These are phyloP conservation scores for Drosophila tristis DNA, from an alignment of 1,140 invertebrate species.

Conservation along the genomic window DNA sequence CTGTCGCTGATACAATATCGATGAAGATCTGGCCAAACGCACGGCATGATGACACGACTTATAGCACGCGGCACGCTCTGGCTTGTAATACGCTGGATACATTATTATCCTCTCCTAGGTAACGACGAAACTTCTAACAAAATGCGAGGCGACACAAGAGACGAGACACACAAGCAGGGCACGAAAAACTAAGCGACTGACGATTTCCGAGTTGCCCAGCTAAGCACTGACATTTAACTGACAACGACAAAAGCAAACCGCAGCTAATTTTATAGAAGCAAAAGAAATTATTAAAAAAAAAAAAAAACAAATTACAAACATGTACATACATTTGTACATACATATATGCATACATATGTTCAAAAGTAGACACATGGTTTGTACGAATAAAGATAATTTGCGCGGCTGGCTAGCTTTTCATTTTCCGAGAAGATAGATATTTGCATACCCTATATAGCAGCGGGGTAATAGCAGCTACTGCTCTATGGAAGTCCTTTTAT, in stretches of 20 bases:
- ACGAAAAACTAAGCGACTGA: slow-evolving; percentile 26
- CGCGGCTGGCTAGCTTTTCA: slow-evolving; percentile 28
- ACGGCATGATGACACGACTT: slow-evolving; percentile 36
- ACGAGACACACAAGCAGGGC: neutral
- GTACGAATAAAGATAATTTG: slow-evolving; percentile 56
- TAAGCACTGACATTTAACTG: slow-evolving; percentile 62
- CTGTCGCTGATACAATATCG: slow-evolving; percentile 31
- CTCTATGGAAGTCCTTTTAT: no score
- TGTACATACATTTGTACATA: slow-evolving; percentile 6
- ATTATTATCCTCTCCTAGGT: slow-evolving; percentile 13
- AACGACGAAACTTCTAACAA: neutral
- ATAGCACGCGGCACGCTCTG: slow-evolving; percentile 21
- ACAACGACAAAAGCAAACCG: slow-evolving; percentile 60
- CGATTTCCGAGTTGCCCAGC: slow-evolving; percentile 46
- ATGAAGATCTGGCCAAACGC: slow-evolving; percentile 8
- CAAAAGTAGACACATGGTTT: slow-evolving; percentile 21
- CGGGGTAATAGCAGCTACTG: neutral
- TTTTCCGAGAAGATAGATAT: slow-evolving; percentile 37
- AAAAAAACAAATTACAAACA: slow-evolving; percentile 22
- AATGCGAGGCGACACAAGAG: neutral
- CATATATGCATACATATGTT: slow-evolving; percentile 1
- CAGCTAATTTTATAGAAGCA: slow-evolving; percentile 44
- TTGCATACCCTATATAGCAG: slow-evolving; percentile 38
- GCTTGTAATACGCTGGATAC: slow-evolving; percentile 38
- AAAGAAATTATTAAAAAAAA: slow-evolving; percentile 53